A percentile compares a stretch with the other conserved stretches of the same genome.
Conservation (phyloP, 2,888 invertebrate species). For the Ashinkailepas kermadecensis region DNA sequence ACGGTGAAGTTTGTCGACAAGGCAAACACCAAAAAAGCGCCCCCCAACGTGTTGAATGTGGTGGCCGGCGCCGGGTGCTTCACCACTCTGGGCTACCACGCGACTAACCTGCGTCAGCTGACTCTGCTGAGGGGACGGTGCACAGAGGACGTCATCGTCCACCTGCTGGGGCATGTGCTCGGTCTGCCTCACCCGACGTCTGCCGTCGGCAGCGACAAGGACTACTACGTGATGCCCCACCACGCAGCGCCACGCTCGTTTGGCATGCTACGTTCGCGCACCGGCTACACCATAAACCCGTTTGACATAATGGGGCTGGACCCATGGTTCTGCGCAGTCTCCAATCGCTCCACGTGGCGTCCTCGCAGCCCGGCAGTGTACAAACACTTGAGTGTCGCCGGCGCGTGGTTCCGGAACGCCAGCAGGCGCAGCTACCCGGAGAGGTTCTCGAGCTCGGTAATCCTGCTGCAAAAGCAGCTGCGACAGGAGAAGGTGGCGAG, state of each 20-base stretch:
- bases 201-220: neutral
- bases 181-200: conserved; percentile 7
- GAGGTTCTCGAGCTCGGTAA: neutral
- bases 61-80: neutral
- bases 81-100: neutral
- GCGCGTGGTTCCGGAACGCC: neutral
- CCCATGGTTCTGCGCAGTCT: neutral
- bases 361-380: neutral
- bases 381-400: neutral
- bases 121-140: neutral
- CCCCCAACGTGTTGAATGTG: no score
- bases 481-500: no score
- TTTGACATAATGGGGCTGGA: neutral
- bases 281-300: neutral
- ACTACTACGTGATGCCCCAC: neutral
- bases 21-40: no score
- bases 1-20: no score
- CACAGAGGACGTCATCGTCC: neutral
- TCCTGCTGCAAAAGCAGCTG: neutral
- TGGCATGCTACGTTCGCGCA: neutral
- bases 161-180: conserved; percentile 14
- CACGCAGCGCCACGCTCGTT: conserved; percentile 1
- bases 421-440: neutral
- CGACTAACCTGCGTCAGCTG: neutral
- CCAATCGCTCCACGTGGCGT: neutral